Conservation (phyloP, 2,797 vertebrate genomes). For the Valencia hispanica region DNA sequence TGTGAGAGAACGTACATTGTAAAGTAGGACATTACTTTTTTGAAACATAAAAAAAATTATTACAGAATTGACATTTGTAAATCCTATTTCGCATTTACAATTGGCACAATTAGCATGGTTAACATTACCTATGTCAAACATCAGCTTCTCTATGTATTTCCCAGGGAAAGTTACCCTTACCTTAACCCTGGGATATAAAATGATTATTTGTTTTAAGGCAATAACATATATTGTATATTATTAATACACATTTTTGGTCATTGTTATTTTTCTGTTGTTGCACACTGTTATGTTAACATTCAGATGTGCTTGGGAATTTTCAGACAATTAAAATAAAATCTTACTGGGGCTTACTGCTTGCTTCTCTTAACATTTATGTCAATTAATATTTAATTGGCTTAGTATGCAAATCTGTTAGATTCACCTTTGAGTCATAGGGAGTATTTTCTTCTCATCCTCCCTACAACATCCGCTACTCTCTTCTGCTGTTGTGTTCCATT, state of each 20-base stretch:
- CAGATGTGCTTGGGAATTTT: slow-evolving; percentile 18
- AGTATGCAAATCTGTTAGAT: slow-evolving; percentile 68
- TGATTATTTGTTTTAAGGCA: background rate
- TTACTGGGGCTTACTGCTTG: slow-evolving; percentile 29
- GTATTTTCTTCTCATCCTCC: slow-evolving; percentile 45
- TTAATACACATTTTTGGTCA: background rate
- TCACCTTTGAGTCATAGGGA: slow-evolving; percentile 60
- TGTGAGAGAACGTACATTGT: background rate
- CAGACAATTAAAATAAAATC: slow-evolving; percentile 9
- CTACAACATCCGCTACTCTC: slow-evolving; percentile 30
- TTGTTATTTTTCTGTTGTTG: background rate
- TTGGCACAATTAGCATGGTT: background rate
- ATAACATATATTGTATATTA: background rate
- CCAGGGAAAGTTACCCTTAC: background rate
- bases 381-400: slow-evolving; percentile 77
- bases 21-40: background rate
- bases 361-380: slow-evolving; percentile 67
- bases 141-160: background rate
- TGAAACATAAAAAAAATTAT: background rate
- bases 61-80: background rate
- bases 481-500: slow-evolving; percentile 25
- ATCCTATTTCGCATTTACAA: background rate
- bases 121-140: background rate
- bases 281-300: slow-evolving; percentile 17
- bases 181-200: background rate